These are phyloP conservation scores for Margaritifera margaritifera DNA, from an alignment of 2,888 invertebrate species.

Conservation along the genomic window DNA sequence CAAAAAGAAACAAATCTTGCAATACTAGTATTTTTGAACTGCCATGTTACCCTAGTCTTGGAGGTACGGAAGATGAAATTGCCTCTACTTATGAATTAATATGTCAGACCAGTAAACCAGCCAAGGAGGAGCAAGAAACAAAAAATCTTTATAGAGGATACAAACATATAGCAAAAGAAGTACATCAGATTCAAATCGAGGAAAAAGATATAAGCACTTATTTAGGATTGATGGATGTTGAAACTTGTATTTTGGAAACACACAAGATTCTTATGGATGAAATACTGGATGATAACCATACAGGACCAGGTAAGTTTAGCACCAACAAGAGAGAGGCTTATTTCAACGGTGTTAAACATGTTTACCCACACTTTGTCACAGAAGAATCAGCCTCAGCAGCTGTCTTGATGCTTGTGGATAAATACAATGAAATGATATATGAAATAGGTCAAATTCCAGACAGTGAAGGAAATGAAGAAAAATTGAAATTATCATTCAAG, in stretches of 20 bases:
- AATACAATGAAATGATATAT: constrained; percentile 1
- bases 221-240: constrained; percentile 10
- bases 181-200: background rate
- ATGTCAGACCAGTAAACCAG: background rate
- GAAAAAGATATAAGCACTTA: background rate
- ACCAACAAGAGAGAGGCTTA: background rate
- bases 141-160: constrained; percentile 14
- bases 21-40: too few relatives aligned
- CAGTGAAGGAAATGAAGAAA: constrained; percentile 1
- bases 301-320: constrained; percentile 9
- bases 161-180: constrained; percentile 1
- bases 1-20: too few relatives aligned
- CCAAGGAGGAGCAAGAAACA: constrained; percentile 9
- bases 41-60: too few relatives aligned
- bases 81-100: too few relatives aligned
- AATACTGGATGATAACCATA: constrained; percentile 4
- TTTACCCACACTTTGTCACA: constrained; percentile 6
- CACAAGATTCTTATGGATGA: constrained; percentile 9
- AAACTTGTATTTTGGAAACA: constrained; percentile 2
- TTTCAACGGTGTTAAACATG: background rate
- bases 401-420: constrained; percentile 8
- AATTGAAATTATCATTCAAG: too few relatives aligned
- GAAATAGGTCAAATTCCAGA: background rate
- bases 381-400: background rate
- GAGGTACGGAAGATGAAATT: too few relatives aligned